Evolutionary conservation across 1,140 invertebrate genomes (phyloP).

Genomic region (Luehdorfia chinensis): DNA sequence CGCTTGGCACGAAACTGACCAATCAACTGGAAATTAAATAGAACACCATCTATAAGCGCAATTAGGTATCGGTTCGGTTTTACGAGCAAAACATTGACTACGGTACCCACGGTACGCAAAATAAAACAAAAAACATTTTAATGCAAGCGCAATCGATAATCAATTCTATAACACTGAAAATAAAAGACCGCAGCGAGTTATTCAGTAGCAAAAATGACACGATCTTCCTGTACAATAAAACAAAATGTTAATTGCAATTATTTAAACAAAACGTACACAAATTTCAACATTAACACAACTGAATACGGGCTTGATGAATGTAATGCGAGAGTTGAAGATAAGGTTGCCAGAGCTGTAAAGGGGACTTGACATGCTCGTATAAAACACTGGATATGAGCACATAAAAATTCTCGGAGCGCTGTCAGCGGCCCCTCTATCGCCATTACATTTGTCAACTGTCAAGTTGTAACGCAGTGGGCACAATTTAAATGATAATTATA

Average conservation of each 20-base stretch:
- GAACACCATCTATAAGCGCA: conserved; percentile 61
- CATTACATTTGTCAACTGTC: conserved; percentile 75
- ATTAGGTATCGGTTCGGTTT: conserved; percentile 60
- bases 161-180: conserved; percentile 18
- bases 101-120: conserved; percentile 28
- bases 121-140: conserved; percentile 8
- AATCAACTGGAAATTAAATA: conserved; percentile 69
- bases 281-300: conserved; percentile 24
- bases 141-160: conserved; percentile 17
- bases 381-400: conserved; percentile 71
- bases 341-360: conserved; percentile 39
- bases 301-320: conserved; percentile 10
- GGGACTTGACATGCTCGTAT: conserved; percentile 64
- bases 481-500: conserved; percentile 75
- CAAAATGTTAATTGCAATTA: conserved; percentile 31
- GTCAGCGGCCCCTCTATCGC: conserved; percentile 63
- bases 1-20: conserved; percentile 38
- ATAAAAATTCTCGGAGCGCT: conserved; percentile 73
- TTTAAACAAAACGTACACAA: conserved; percentile 16
- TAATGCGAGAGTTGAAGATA: conserved; percentile 19
- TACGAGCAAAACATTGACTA: conserved; percentile 62
- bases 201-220: conserved; percentile 21
- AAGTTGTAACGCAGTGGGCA: conserved; percentile 59
- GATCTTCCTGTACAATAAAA: conserved; percentile 42
- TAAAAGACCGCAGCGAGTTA: conserved; percentile 15